phyloP scores from a whole-genome alignment of 2,113 vertebrate species.

The Euleptes europaea region DNA sequence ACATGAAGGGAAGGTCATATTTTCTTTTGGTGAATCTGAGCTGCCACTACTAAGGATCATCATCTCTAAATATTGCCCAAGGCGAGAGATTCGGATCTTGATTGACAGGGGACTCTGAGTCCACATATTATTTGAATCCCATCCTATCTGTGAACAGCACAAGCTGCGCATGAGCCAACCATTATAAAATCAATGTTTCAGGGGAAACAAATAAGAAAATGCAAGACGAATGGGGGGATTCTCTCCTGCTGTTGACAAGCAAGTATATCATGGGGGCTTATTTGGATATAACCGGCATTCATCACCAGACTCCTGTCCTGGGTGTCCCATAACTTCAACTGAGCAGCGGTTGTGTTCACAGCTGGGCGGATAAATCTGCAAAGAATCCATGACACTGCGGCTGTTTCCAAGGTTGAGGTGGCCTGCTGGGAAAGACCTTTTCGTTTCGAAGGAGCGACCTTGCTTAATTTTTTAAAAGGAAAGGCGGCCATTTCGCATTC shows the following conservation, averaged over 20 bases:
- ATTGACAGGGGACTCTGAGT: neutral
- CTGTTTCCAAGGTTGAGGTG: neutral
- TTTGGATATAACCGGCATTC: slow-evolving; percentile 61
- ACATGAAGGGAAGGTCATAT: neutral
- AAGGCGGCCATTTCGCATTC: too few relatives aligned
- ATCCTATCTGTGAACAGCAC: neutral
- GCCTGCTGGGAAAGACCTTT: neutral
- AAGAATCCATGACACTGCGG: neutral
- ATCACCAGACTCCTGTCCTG: slow-evolving; percentile 44
- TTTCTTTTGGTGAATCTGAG: neutral
- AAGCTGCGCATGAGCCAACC: neutral
- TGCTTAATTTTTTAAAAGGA: neutral
- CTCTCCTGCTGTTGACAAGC: slow-evolving; percentile 35
- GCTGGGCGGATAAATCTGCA: slow-evolving; percentile 11
- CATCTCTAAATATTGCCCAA: neutral
- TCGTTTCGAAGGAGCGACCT: too few relatives aligned
- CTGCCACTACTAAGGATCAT: neutral
- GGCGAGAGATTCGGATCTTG: rapidly evolving
- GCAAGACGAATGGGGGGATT: slow-evolving; percentile 49
- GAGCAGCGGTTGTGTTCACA: slow-evolving; percentile 17
- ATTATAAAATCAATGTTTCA: slow-evolving; percentile 27
- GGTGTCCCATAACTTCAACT: slow-evolving; percentile 48
- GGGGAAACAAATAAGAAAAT: slow-evolving; percentile 17
- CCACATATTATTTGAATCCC: neutral
- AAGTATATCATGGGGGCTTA: slow-evolving; percentile 53